A percentile compares a stretch with the other conserved stretches of the same genome.
These are phyloP conservation scores for Pinna nobilis DNA, from an alignment of 1,140 invertebrate species.

Conservation along the genomic window DNA sequence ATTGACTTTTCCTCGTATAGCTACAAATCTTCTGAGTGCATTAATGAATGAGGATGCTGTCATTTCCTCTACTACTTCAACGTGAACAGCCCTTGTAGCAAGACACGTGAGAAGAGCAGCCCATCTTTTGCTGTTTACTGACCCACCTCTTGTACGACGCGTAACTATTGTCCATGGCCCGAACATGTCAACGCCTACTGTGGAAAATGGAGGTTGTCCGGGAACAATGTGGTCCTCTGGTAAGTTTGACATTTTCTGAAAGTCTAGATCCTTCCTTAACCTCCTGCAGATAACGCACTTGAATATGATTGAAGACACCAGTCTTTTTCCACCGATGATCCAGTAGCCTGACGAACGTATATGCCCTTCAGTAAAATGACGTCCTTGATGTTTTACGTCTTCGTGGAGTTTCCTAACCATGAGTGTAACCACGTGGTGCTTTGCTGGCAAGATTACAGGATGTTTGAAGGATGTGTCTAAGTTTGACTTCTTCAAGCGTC, in stretches of 20 bases:
- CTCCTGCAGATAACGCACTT: slow-evolving; percentile 27
- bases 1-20: not conserved
- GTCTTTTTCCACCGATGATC: slow-evolving; percentile 34
- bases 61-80: slow-evolving; percentile 12
- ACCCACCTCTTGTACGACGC: not conserved
- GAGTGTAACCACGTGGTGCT: slow-evolving; percentile 16
- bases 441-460: slow-evolving; percentile 35
- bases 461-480: slow-evolving; percentile 5
- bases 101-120: slow-evolving; percentile 24
- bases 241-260: slow-evolving; percentile 13
- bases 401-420: slow-evolving; percentile 29
- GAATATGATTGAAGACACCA: slow-evolving; percentile 18
- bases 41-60: slow-evolving; percentile 3
- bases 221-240: not conserved
- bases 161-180: slow-evolving; percentile 2
- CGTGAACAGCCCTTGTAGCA: slow-evolving; percentile 31
- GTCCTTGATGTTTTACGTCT: slow-evolving; percentile 32
- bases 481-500: slow-evolving; percentile 12
- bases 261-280: not conserved
- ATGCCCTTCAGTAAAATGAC: slow-evolving; percentile 31
- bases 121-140: slow-evolving; percentile 8
- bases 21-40: slow-evolving; percentile 8
- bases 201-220: slow-evolving; percentile 24
- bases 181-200: slow-evolving; percentile 16
- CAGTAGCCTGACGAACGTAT: slow-evolving; percentile 36